Conservation (phyloP, 2,113 vertebrate genomes). For the Eudyptes chrysolophus region DNA sequence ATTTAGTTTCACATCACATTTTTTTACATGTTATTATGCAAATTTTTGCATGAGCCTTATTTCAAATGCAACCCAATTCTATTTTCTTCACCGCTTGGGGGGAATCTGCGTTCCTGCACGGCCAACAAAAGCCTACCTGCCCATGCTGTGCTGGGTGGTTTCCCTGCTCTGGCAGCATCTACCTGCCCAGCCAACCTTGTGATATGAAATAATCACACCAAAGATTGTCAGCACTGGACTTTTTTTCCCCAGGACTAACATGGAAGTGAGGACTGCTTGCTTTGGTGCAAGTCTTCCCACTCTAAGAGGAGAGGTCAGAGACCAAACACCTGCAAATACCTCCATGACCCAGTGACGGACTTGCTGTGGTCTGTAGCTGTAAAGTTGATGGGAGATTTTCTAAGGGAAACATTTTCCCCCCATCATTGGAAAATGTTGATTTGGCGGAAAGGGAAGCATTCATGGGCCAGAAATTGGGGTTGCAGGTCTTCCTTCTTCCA, state of each 20-base stretch:
- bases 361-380: not conserved
- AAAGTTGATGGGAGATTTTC: not conserved
- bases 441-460: not conserved
- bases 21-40: conserved; percentile 51
- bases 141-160: not conserved
- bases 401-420: not conserved
- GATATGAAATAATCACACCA: not conserved
- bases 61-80: not conserved
- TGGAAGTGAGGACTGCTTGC: not conserved
- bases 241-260: not conserved
- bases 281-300: not conserved
- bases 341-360: not conserved
- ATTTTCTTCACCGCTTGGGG: not conserved
- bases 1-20: conserved; percentile 24
- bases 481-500: not conserved
- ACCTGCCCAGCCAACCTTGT: not conserved
- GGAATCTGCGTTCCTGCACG: not conserved
- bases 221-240: not conserved
- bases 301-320: not conserved
- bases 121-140: not conserved
- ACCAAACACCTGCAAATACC: not conserved
- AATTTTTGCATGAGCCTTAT: not conserved
- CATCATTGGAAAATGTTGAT: not conserved
- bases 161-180: not conserved
- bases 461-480: not conserved